Evolutionary conservation across 2,113 vertebrate species (phyloP), one percentile per base, ranked within the genome.

Genomic region (Otus sunia): DNA sequence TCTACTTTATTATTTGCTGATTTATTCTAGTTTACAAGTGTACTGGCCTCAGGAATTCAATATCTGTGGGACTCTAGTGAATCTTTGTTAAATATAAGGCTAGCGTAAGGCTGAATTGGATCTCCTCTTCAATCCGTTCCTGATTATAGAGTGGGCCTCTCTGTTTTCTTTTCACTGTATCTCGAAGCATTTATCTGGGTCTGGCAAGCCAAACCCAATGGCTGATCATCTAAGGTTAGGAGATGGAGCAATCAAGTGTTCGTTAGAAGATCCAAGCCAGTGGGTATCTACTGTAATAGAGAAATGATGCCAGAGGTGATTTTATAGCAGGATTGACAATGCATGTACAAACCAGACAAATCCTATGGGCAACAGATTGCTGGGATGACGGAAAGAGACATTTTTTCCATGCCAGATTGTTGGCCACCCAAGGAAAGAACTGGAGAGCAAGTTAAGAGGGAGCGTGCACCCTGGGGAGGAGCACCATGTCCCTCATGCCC

Each of bases 401-500:
- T 49, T 77, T 90, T 87, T 87, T 66, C 59, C 52, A 43, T 6
- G 1, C 10, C 26, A 37, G 15, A 66, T 5, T 34, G 15, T 47
- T 88, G n/a, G 10, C 14, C 36, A 55, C 5, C 1, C 10, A 34
- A 8, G 21, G 12, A 84, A 84, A 11, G 8, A 41, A 30, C 6
- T 30, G 25, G 23, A 86, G 39, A 41, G 22, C 30, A 85, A 41
- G 27, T 21, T 45, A 47, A 49, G 52, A 66, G 21, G 11, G 9
- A 50, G 4, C 30, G 60, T 4, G 15, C 18, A 8, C 19, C 7
- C 43, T 4, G 0, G 5, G 5, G 26, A 73, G 39, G 36, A 83
- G 39, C 43, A 60, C 32, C 0, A 4, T 4, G 36, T 56, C 36
- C 6, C 0, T 0, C 7, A 37, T 2, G 3, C 5, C 12, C 32